Evolutionary conservation across 2,888 invertebrate genomes (phyloP).

Genomic region (Venusia cambrica): DNA sequence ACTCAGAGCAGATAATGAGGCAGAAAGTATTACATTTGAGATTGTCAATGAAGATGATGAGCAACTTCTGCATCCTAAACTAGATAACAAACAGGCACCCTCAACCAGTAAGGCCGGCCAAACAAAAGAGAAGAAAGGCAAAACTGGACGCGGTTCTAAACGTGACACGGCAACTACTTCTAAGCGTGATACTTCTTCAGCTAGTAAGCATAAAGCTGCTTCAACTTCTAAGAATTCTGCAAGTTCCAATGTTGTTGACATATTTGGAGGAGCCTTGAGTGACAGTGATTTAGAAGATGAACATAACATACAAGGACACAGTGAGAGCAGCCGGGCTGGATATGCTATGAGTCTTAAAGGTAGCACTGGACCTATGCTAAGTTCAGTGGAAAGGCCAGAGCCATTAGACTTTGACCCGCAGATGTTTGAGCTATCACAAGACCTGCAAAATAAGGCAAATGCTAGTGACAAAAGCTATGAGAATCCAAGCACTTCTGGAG

Average conservation of each 20-base stretch:
- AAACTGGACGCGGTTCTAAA: constrained; percentile 16
- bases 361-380: constrained; percentile 69
- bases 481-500: constrained; percentile 40
- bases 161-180: constrained; percentile 2
- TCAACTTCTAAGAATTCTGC: constrained; percentile 28
- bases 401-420: constrained; percentile 62
- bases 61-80: constrained; percentile 44
- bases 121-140: constrained; percentile 20
- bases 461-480: constrained; percentile 40
- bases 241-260: constrained; percentile 82
- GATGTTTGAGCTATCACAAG: constrained; percentile 51
- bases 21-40: constrained; percentile 93
- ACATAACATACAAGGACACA: constrained; percentile 85
- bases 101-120: constrained; percentile 9
- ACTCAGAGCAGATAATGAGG: constrained; percentile 95
- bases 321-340: constrained; percentile 79
- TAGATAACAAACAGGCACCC: constrained; percentile 9
- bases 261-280: constrained; percentile 96
- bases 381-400: constrained; percentile 43
- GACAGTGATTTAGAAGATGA: constrained; percentile 92
- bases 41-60: constrained; percentile 94
- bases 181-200: constrained; percentile 7
- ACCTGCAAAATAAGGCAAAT: constrained; percentile 36
- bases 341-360: constrained; percentile 88
- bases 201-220: constrained; percentile 7